phyloP scores from a whole-genome alignment of 2,888 invertebrate genomes.

The Caenorhabditis angaria region DNA sequence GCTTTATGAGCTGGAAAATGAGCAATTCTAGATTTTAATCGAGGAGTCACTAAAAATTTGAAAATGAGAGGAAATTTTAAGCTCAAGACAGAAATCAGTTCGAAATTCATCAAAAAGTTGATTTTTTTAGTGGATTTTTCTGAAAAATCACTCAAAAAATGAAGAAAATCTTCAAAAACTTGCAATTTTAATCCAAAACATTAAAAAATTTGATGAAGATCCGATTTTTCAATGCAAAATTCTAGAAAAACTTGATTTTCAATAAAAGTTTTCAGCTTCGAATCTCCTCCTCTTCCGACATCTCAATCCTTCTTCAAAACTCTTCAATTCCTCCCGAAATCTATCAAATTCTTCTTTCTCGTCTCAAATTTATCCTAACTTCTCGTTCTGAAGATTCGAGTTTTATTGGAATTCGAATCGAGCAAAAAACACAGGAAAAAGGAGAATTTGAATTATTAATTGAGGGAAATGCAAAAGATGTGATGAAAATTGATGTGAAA shows the following conservation, averaged over 20 bases:
- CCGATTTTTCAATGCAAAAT: neutral
- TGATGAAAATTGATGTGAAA: constrained; percentile 6
- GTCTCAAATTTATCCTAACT: constrained; percentile 7
- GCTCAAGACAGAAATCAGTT: too few relatives aligned
- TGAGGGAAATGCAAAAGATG: neutral
- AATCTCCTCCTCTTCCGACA: constrained; percentile 23
- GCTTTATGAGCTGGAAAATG: neutral
- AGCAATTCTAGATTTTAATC: too few relatives aligned
- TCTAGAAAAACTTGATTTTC: neutral
- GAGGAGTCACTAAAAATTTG: too few relatives aligned
- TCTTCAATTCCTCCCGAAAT: neutral
- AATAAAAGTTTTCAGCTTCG: constrained; percentile 14
- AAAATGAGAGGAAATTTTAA: too few relatives aligned
- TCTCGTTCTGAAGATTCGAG: constrained; percentile 15
- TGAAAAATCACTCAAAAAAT: too few relatives aligned
- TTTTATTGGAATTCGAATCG: neutral
- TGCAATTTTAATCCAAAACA: too few relatives aligned
- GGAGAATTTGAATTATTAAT: too few relatives aligned
- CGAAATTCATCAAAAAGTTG: too few relatives aligned
- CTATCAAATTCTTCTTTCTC: neutral
- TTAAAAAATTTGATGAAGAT: neutral
- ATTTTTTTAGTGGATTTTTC: too few relatives aligned
- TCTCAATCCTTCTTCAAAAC: constrained; percentile 24
- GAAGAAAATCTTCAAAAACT: constrained; percentile 1
- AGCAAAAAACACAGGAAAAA: neutral